Evolutionary conservation across 2,888 invertebrate genomes (phyloP).

Genomic region (Coelinius sp.): DNA sequence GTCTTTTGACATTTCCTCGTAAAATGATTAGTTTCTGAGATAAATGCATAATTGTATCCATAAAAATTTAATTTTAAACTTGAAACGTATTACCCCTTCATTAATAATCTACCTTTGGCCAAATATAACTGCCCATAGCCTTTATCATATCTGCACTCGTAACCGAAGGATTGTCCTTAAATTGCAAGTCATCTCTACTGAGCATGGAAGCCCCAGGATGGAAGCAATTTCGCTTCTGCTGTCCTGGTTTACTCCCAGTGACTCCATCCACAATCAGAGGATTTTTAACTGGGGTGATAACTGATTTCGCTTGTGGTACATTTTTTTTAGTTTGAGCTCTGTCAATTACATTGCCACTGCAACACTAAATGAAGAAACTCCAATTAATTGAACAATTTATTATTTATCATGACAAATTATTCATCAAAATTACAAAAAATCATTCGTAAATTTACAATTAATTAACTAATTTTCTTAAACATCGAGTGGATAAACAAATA

Average conservation of each 20-base stretch:
- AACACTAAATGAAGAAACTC: conserved; percentile 54
- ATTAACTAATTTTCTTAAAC: conserved; percentile 12
- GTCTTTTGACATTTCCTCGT: too few relatives aligned
- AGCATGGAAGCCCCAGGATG: conserved; percentile 88
- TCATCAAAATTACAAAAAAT: conserved; percentile 21
- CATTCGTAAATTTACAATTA: conserved; percentile 1
- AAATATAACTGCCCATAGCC: conserved; percentile 92
- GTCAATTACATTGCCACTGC: conserved; percentile 66
- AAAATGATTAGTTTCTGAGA: too few relatives aligned
- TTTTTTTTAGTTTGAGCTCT: conserved; percentile 65
- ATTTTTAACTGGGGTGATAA: conserved; percentile 61
- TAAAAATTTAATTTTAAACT: too few relatives aligned
- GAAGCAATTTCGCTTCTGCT: conserved; percentile 85
- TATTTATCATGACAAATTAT: conserved; percentile 13
- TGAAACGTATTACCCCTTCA: too few relatives aligned
- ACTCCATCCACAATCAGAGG: conserved; percentile 59
- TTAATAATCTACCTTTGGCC: conserved; percentile 89
- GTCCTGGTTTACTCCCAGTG: conserved; percentile 68
- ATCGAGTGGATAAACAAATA: conserved; percentile 49
- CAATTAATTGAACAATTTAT: not conserved
- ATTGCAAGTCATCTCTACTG: conserved; percentile 77
- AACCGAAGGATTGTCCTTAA: conserved; percentile 75
- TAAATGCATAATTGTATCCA: too few relatives aligned
- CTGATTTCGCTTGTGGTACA: conserved; percentile 63
- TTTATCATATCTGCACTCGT: conserved; percentile 84